phyloP scores from a whole-genome alignment of 1,140 invertebrate genomes.

The Caenorhabditis latens region DNA sequence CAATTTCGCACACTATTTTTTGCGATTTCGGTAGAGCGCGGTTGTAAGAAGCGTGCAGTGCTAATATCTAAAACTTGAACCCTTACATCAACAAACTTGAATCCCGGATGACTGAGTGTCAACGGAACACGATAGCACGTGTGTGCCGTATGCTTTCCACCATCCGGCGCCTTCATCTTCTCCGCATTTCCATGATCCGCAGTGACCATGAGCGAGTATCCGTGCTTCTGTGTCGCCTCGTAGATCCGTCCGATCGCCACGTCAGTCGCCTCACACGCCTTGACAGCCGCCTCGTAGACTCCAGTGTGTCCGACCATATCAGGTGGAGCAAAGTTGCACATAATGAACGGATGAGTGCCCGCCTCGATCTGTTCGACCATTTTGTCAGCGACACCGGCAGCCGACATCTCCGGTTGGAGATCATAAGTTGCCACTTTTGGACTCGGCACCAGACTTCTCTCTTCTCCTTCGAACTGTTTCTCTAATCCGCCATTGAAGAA shows the following conservation, averaged over 20 bases:
- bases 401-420: constrained; percentile 80
- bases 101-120: constrained; percentile 74
- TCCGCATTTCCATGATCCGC: constrained; percentile 80
- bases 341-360: constrained; percentile 79
- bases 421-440: constrained; percentile 80
- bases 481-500: constrained; percentile 80
- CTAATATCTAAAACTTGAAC: too few species aligned
- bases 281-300: constrained; percentile 79
- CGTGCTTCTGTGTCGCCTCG: constrained; percentile 79
- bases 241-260: constrained; percentile 76
- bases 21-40: too few species aligned
- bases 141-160: constrained; percentile 79
- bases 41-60: too few species aligned
- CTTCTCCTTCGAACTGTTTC: constrained; percentile 78
- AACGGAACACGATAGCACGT: constrained; percentile 79
- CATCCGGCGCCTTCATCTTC: constrained; percentile 79
- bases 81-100: constrained; percentile 70
- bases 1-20: too few species aligned
- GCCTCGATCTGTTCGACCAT: constrained; percentile 78
- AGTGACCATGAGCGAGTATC: constrained; percentile 79
- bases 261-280: constrained; percentile 79
- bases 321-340: constrained; percentile 81
- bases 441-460: constrained; percentile 79
- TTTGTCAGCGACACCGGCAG: constrained; percentile 78
- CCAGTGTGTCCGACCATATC: constrained; percentile 81